Evolutionary conservation across 2,888 invertebrate species (phyloP).

Genomic region (Brachypterus glaber): DNA sequence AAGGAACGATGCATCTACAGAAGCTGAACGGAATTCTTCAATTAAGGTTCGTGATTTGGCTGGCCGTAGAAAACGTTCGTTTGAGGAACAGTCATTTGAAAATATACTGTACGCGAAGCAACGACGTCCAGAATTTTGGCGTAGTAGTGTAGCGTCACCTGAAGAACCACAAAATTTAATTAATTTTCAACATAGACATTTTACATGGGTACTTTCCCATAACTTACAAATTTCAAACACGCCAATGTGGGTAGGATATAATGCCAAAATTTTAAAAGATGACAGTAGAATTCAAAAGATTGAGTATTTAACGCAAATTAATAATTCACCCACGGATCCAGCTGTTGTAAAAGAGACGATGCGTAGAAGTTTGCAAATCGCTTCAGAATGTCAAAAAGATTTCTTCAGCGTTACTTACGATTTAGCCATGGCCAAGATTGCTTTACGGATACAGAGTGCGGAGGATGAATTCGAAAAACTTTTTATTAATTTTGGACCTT

Average conservation of each 20-base stretch:
- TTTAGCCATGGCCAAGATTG: slow-evolving; percentile 23
- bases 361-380: slow-evolving; percentile 21
- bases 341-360: slow-evolving; percentile 26
- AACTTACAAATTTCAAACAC: slow-evolving; percentile 4
- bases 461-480: slow-evolving; percentile 28
- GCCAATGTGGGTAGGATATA: slow-evolving; percentile 25
- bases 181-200: slow-evolving; percentile 29
- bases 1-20: no score
- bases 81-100: no score
- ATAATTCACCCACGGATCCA: slow-evolving; percentile 28
- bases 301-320: slow-evolving; percentile 29
- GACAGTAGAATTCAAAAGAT: slow-evolving; percentile 24
- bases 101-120: no score
- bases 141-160: no score
- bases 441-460: slow-evolving; percentile 23
- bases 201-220: slow-evolving; percentile 17
- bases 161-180: slow-evolving; percentile 16
- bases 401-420: slow-evolving; percentile 26
- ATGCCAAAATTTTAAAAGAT: slow-evolving; percentile 24
- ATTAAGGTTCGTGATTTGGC: no score
- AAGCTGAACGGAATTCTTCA: no score
- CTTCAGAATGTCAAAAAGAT: slow-evolving; percentile 21
- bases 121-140: no score
- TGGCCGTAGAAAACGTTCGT: no score
- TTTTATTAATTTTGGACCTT: slow-evolving; percentile 29